phyloP scores from a whole-genome alignment of 37 sponge, comb jelly and placozoan species.

The Halichondria panicea region DNA sequence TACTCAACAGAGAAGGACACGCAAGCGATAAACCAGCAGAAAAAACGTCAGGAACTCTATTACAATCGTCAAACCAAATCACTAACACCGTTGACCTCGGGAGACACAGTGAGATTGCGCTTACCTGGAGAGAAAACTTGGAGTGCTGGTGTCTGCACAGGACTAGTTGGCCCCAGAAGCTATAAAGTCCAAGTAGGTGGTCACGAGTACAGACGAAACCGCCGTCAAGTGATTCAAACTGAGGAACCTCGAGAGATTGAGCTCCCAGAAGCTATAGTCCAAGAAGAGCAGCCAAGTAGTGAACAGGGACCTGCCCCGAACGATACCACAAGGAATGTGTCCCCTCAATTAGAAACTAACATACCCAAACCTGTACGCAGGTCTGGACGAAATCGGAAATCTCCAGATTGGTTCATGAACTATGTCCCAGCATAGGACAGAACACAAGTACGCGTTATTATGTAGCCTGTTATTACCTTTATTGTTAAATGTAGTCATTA shows the following conservation, averaged over 20 bases:
- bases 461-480: too few relatives aligned
- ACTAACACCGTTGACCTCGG: constrained; percentile 3
- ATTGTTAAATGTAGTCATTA: too few relatives aligned
- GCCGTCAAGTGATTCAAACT: constrained; percentile 4
- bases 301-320: not conserved
- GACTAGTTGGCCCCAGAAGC: constrained; percentile 17
- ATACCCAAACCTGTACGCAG: not conserved
- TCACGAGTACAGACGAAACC: not conserved
- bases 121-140: constrained; percentile 27
- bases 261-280: not conserved
- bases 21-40: not conserved
- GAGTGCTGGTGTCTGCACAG: constrained; percentile 21
- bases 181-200: constrained; percentile 16
- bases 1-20: not conserved
- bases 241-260: constrained; percentile 5
- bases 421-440: too few relatives aligned
- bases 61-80: constrained; percentile 10
- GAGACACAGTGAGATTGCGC: constrained; percentile 17
- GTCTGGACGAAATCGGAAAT: not conserved
- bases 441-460: too few relatives aligned
- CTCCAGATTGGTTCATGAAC: not conserved
- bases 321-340: not conserved
- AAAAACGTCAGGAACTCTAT: constrained; percentile 3
- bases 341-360: not conserved
- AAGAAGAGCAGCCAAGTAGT: not conserved